Base-by-base conservation (phyloP, 2,888 invertebrate genomes). In the Harmothoe impar region DNA sequence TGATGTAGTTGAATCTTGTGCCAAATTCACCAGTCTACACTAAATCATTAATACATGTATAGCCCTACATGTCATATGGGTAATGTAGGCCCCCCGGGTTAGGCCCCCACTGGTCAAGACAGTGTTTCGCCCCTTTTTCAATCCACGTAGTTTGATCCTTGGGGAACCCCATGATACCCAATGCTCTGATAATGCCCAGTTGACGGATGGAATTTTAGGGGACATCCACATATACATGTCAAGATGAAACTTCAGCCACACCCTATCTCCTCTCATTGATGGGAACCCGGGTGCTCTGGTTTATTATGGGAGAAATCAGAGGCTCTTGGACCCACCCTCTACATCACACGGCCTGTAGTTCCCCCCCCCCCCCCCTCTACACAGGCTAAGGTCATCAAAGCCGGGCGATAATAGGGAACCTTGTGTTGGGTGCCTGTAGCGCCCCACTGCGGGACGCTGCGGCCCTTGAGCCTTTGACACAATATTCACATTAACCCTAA, bases 401-500 rank as follows among this genome's bases (percentile, higher is more conserved):
- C 15, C n/a, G 72, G 17, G 72, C 25, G 72, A 72, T 72, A 72
- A 72, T 72, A 72, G 72, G 29, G 72, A 25, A 72, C 25, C 72
- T 29, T 72, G 72, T 72, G 72, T 72, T 62, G 62, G 62, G 62
- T 20, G 62, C 62, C 15, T 62, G 62, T 62, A 20, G 62, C 72
- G 25, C 15, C 72, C 29, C n/a, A 5, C 72, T 0, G 31, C 29
- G 72, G 72, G 29, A 29, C 29, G 29, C 72, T 72, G 72, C 5
- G 31, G 72, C 72, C 72, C 72, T 72, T 72, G 31, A 72, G 72
- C 72, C 72, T 72, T 72, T 72, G 72, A 72, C 72, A 72, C 72
- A 72, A 72, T 72, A 72, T 72, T 72, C 72, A 72, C 72, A 72
- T 72, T 72, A 72, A 72, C 72, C 72, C 72, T 72, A 72, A 72